A percentile compares a stretch with the other conserved stretches of the same genome.
These are phyloP conservation scores for Urocyon cinereoargenteus DNA, from an alignment of 2,797 vertebrate species.

Conservation along the genomic window DNA sequence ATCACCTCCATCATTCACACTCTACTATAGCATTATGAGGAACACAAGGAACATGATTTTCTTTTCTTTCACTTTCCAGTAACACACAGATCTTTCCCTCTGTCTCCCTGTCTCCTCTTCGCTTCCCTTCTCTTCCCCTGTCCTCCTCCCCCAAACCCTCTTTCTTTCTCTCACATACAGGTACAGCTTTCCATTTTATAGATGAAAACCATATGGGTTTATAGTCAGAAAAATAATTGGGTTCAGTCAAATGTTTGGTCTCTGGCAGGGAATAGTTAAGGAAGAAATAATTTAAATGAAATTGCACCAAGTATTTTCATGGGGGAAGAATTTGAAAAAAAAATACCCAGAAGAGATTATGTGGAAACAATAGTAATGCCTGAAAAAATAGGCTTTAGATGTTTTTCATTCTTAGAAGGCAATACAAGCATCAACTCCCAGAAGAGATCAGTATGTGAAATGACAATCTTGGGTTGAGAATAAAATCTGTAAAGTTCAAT, in stretches of 20 bases:
- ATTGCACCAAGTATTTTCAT: not conserved
- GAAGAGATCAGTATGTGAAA: conserved; percentile 34
- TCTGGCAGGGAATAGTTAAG: not conserved
- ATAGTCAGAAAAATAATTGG: conserved; percentile 44
- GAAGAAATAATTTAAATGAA: conserved; percentile 28
- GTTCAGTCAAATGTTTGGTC: not conserved
- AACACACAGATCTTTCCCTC: not conserved
- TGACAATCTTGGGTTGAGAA: conserved; percentile 43
- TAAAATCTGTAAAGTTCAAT: conserved; percentile 47
- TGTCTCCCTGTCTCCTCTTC: not conserved
- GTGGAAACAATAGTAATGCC: not conserved
- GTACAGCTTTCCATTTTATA: not conserved
- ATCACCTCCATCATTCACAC: conserved; percentile 80
- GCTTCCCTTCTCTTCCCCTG: too few relatives aligned
- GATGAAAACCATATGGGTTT: conserved; percentile 48
- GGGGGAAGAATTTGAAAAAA: not conserved
- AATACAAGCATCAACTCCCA: not conserved
- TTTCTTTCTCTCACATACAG: not conserved
- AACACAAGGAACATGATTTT: not conserved
- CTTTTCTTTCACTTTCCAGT: not conserved
- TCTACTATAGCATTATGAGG: not conserved
- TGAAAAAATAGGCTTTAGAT: conserved; percentile 19
- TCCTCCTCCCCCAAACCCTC: not conserved
- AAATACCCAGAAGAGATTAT: not conserved
- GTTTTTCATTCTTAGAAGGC: not conserved